These are phyloP conservation scores for Haliaeetus leucogaster DNA, from an alignment of 2,113 vertebrate genomes.

Conservation along the genomic window DNA sequence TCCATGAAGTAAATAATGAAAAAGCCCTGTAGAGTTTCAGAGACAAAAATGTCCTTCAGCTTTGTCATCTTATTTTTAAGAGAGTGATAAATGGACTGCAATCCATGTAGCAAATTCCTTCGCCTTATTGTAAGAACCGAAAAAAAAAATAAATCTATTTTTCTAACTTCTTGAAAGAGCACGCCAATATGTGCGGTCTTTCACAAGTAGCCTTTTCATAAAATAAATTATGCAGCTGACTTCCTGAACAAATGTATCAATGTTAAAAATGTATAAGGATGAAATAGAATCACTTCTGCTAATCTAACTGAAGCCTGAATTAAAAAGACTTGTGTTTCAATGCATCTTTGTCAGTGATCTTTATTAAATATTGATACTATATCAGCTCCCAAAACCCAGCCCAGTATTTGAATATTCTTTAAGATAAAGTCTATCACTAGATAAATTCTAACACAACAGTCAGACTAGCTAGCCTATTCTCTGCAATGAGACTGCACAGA, in stretches of 20 bases:
- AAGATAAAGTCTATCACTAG: too few relatives aligned
- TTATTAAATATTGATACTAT: too few relatives aligned
- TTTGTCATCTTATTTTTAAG: background rate
- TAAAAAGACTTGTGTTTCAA: too few relatives aligned
- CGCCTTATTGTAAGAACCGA: background rate
- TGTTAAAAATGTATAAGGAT: constrained; percentile 14
- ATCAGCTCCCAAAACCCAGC: too few relatives aligned
- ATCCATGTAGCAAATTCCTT: background rate
- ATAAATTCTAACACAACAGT: too few relatives aligned
- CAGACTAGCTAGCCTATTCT: too few relatives aligned
- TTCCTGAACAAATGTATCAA: constrained; percentile 6
- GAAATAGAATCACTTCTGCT: too few relatives aligned
- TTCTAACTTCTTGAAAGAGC: background rate
- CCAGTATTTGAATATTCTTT: too few relatives aligned
- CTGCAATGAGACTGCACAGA: too few relatives aligned
- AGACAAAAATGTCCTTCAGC: background rate
- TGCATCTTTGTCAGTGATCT: too few relatives aligned
- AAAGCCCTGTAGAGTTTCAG: background rate
- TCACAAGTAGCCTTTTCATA: background rate
- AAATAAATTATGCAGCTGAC: constrained; percentile 7
- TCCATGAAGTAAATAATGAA: background rate
- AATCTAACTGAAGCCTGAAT: too few relatives aligned
- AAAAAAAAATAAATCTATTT: background rate
- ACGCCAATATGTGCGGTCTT: background rate
- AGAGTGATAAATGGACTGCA: background rate